Base-by-base conservation (phyloP, 2,113 vertebrate genomes). In the Manacus vitellinus region DNA sequence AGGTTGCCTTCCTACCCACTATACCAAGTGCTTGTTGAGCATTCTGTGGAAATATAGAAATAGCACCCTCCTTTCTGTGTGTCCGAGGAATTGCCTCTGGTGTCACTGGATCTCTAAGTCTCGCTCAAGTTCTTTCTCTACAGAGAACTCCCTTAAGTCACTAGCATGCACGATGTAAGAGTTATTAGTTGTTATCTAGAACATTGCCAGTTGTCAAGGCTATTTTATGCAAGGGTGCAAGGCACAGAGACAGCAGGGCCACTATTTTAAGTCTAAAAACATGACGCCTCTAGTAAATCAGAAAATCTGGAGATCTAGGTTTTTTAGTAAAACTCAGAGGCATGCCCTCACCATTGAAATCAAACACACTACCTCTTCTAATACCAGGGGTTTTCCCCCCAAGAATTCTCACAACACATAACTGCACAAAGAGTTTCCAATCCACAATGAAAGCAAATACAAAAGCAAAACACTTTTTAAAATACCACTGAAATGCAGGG, bases 361-460 rank as follows among this genome's bases (percentile, higher is more conserved):
- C n/a, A 67, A 95, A 75, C 30, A 77, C n/a, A 35, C 9, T 51
- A 44, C 78, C 91, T 89, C 23, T 87, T 75, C 39, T 52, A 74
- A 18, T 4, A 76, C 61, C 12, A 62, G 16, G 4, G 14, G 1
- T 0, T 2, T 55, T 4, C 15, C 2, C 14, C 12, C 13, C n/a
- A 89, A 31, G 46, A 89, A 71, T 51, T 49, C 12, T 31, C 15
- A 71, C 51, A 21, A 58, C 8, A 70, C 12, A 0, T 46, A 73
- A 80, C 10, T 58, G 31, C 46, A 78, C 7, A 6, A 62, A 73
- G 4, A 55, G 65, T 54, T 89, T 63, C 51, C 51, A 93, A 22
- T 16, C 12, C 43, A 86, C 39, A 85, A 22, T 52, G 22, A 88
- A 89, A 51, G 18, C 13, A 87, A 89, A 85, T 11, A 41, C 7